Percentiles rank a stretch among this genome's conserved stretches.
Evolutionary conservation across 2,113 vertebrate genomes (phyloP).

Genomic region (Pogona vitticeps): DNA sequence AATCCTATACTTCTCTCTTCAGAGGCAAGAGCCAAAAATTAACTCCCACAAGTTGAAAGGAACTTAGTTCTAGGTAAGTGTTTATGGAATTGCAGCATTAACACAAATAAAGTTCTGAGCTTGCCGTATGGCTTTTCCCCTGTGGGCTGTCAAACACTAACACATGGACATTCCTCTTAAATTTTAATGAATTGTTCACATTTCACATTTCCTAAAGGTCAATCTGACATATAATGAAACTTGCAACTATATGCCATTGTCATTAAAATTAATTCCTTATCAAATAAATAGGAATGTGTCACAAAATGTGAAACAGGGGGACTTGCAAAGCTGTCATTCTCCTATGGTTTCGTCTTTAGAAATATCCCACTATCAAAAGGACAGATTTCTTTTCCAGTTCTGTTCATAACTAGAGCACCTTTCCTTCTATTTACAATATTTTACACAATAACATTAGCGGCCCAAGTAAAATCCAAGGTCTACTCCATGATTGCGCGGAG

Average conservation of each 20-base stretch:
- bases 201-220: constrained; percentile 66
- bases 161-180: background rate
- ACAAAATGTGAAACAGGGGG: constrained; percentile 21
- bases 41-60: background rate
- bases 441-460: background rate
- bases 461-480: no score
- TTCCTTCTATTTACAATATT: background rate
- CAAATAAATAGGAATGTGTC: constrained; percentile 59
- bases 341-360: constrained; percentile 18
- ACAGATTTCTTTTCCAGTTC: background rate
- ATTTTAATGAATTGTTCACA: constrained; percentile 43
- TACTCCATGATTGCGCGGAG: no score
- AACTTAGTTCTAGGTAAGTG: background rate
- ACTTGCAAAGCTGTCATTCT: constrained; percentile 25
- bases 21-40: background rate
- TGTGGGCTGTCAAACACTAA: background rate
- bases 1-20: background rate
- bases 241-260: constrained; percentile 38
- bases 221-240: constrained; percentile 68
- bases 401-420: background rate
- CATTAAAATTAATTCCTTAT: constrained; percentile 59
- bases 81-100: background rate
- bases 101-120: background rate
- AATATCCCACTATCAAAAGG: background rate
- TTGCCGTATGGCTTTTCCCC: background rate